phyloP scores from a whole-genome alignment of 2,113 vertebrate genomes.

The cattle (Bos taurus) region ARS-UCD2.0 NC_037328.1:68538001-68538500 shows the following conservation, averaged over 20 bases:
- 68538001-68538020: neutral
- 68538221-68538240: neutral
- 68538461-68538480: neutral
- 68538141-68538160: neutral
- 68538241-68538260: neutral
- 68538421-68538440: neutral
- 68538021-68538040: neutral
- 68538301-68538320: neutral
- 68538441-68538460: neutral
- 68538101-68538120: neutral
- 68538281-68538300: neutral
- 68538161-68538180: neutral
- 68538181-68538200: neutral
- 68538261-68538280: neutral
- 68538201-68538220: neutral
- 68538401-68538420: neutral
- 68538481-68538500: neutral
- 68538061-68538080: neutral
- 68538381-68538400: neutral
- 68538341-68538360: neutral
- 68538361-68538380: neutral
- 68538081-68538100: neutral
- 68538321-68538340: neutral
- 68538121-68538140: neutral
- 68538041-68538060: neutral